Evolutionary conservation across 1,140 invertebrate species (phyloP).

Genomic region (Thrips palmi): DNA sequence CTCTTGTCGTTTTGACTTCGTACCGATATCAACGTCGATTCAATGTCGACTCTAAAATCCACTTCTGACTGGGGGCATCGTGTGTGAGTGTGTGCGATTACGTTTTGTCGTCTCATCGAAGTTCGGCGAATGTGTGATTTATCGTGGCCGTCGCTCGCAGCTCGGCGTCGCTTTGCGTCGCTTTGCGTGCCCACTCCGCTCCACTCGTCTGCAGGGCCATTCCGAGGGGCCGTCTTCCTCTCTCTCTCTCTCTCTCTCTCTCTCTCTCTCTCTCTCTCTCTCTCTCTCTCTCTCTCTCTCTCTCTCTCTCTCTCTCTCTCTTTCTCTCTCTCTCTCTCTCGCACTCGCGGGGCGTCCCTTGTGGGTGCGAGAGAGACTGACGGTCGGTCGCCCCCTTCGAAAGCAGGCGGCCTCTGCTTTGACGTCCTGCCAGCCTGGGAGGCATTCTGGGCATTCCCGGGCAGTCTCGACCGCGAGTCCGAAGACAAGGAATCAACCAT

Average conservation of each 20-base stretch:
- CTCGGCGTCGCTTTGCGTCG: neutral
- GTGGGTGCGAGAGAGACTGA: too few relatives aligned
- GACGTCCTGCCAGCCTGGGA: too few relatives aligned
- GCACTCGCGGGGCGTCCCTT: too few relatives aligned
- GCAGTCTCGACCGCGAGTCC: too few relatives aligned
- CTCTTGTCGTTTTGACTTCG: too few relatives aligned
- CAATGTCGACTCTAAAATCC: too few relatives aligned
- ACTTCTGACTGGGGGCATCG: too few relatives aligned
- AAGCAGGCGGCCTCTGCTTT: conserved; percentile 22
- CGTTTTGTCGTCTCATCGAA: conserved; percentile 2
- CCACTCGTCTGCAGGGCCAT: neutral
- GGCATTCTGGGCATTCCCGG: too few relatives aligned
- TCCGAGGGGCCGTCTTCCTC: neutral
- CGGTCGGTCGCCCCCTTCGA: conserved; percentile 20
- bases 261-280: conserved; percentile 9
- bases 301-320: conserved; percentile 1
- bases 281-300: conserved; percentile 4
- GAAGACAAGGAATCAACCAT: too few relatives aligned
- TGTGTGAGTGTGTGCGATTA: too few relatives aligned
- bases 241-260: neutral
- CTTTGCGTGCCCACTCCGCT: neutral
- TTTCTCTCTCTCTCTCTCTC: conserved; percentile 6
- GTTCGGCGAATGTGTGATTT: neutral
- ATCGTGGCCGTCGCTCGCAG: neutral
- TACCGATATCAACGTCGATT: too few relatives aligned